phyloP scores from a whole-genome alignment of 2,797 vertebrate genomes.

The Monodelphis domestica region DNA sequence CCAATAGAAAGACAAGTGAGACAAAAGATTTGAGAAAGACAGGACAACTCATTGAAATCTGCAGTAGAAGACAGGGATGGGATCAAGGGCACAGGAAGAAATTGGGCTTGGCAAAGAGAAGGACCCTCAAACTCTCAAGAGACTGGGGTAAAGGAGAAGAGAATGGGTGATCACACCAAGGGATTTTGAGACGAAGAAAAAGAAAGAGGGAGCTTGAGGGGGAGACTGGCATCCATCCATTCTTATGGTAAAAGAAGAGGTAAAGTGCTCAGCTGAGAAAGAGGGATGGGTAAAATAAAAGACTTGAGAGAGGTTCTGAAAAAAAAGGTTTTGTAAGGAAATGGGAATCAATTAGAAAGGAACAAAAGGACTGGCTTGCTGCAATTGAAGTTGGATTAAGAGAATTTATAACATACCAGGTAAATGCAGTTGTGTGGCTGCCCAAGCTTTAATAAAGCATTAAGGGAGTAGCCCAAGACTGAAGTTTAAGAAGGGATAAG shows the following conservation, averaged over 20 bases:
- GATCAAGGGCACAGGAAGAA: background rate
- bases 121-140: background rate
- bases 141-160: background rate
- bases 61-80: background rate
- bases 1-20: background rate
- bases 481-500: background rate
- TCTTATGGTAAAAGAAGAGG: background rate
- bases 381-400: background rate
- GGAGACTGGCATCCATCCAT: background rate
- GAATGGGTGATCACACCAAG: background rate
- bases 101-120: background rate
- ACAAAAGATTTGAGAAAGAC: background rate
- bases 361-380: background rate
- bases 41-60: background rate
- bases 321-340: background rate
- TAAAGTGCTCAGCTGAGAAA: background rate
- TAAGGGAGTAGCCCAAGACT: background rate
- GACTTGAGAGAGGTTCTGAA: background rate
- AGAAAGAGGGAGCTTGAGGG: background rate
- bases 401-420: background rate
- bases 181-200: background rate
- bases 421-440: background rate
- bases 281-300: background rate
- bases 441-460: background rate
- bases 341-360: background rate